Base-by-base conservation (phyloP, 2,797 vertebrate species). In the Darevskia nairensis region DNA sequence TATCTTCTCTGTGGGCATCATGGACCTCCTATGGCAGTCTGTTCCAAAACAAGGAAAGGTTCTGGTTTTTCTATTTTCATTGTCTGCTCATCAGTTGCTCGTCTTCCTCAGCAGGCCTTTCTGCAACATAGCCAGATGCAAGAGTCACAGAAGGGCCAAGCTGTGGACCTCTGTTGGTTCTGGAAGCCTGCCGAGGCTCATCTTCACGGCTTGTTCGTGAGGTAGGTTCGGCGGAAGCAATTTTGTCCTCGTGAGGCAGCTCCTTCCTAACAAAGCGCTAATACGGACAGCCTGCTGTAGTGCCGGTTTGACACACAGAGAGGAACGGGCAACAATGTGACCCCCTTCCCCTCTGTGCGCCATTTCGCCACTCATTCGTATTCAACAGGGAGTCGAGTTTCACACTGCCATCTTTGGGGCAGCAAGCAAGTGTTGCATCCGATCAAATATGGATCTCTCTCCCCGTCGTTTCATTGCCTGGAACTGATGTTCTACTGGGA, bases 321-420 rank as follows among this genome's bases (percentile, higher is more conserved):
- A 3, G 64, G 32, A 15, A 90, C 72, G 90, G n/a, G 1, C 8
- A 3, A 50, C 13, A 0, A 50, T 50, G 50, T 50, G 50, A 50
- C 50, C 50, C 50, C 50, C 13, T 15, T 50, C 50, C 11, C 13
- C 50, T 50, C 50, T 50, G 11, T 15, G 13, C 11, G 0, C 50
- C 69, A 86, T 86, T 80, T 61, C 39, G 64, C 80, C 59, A 72
- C 32, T 82, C 82, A 23, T 94, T 32, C 29, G 82, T 89, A 71
- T 88, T 91, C 91, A 88, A 6, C 0, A 10, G 21, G 66, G 80
- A 74, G 46, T 93, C 85, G 82, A 46, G 69, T 94, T 95, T 91
- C 93, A 82, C 29, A 0, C 0, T 71, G 13, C 71, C 21, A 77
- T 82, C 89, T 50, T 82, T 68, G 46, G 46, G 13, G 71, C 25